Base-by-base conservation (phyloP, 1,140 invertebrate species). In the Phocides pigmalion region DNA sequence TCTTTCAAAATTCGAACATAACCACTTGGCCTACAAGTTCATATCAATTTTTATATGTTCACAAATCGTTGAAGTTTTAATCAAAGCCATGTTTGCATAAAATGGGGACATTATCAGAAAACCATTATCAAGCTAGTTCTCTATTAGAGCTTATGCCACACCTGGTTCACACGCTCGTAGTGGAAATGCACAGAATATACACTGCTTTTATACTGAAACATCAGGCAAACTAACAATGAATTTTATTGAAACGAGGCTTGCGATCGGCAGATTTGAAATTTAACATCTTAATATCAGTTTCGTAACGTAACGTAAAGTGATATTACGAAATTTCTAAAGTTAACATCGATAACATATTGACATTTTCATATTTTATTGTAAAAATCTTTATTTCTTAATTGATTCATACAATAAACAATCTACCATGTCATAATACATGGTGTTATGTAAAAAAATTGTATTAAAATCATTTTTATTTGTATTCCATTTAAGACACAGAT, bases 81-180 rank as follows among this genome's bases (percentile, higher is more conserved):
- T 56, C 53, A 56, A 44, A 56, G 53, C 53, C 39, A 11, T 22
- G 39, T 41, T 56, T 44, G 41, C 22, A 39, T 56, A 56, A 56
- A 56, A 56, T 25, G 39, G 39, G 39, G 12, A 56, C 39, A 56
- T 56, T 56, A 56, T 56, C 39, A 56, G 39, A 17, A 56, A 56
- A 56, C 53, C 16, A 44, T 56, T 56, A 56, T 42, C 53, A 42
- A 42, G 53, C 53, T 56, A 56, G 53, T 56, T 56, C 53, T 56
- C 51, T 54, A 41, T 39, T 42, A 28, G 32, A 42, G 53, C 39
- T 56, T 42, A 56, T 25, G 37, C 37, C 35, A 56, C 51, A 56
- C 51, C 51, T 56, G 51, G 51, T 56, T 56, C 51, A 35, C 51
- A 19, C 51, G 16, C 5, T 39, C 25, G 12, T 41, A 42, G 28